Percentiles rank a stretch among this genome's conserved stretches.
These are phyloP conservation scores for Xenus cinereus DNA, from an alignment of 2,113 vertebrate genomes.

Conservation along the genomic window DNA sequence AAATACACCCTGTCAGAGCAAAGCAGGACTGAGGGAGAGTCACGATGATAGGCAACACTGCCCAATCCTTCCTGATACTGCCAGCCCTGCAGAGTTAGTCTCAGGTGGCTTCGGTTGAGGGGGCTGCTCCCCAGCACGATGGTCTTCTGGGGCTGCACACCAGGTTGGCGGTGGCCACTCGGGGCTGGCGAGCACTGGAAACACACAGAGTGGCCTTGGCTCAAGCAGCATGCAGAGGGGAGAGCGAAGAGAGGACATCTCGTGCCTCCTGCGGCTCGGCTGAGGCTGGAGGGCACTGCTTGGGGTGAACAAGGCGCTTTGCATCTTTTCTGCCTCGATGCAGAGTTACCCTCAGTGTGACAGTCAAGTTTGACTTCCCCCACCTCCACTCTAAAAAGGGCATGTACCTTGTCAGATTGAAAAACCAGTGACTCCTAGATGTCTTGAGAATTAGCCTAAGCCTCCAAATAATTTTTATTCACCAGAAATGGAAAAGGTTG, in stretches of 20 bases:
- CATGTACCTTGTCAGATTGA: accelerated
- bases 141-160: background rate
- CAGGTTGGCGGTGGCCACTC: background rate
- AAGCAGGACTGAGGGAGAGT: background rate
- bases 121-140: background rate
- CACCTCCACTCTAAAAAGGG: background rate
- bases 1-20: background rate
- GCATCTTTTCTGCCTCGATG: background rate
- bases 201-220: background rate
- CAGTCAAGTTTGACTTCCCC: background rate
- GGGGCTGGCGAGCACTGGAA: background rate
- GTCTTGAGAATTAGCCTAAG: background rate
- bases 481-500: background rate
- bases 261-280: accelerated
- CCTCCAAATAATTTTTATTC: background rate
- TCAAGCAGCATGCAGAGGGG: accelerated
- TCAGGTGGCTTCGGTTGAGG: background rate
- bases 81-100: background rate
- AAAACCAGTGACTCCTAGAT: background rate
- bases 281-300: background rate
- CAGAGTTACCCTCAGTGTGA: background rate
- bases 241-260: background rate
- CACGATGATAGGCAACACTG: background rate
- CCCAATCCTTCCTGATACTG: background rate
- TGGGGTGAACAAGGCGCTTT: accelerated